These are phyloP conservation scores for Dryobotodes eremita DNA, from an alignment of 2,888 invertebrate species.

Conservation along the genomic window DNA sequence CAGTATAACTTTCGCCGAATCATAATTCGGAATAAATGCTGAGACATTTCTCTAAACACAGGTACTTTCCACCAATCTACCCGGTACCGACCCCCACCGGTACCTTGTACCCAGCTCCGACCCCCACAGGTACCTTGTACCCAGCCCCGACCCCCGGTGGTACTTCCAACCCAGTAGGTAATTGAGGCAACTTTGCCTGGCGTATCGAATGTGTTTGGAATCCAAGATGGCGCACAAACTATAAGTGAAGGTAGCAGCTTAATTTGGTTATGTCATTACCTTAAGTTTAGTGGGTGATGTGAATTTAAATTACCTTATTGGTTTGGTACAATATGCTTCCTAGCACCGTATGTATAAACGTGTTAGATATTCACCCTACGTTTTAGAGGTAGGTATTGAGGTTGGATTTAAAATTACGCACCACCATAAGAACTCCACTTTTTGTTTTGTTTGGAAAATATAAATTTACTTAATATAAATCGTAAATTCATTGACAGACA, in stretches of 20 bases:
- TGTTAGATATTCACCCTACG: slow-evolving; percentile 14
- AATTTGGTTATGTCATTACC: slow-evolving; percentile 60
- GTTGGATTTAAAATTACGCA: slow-evolving; percentile 17
- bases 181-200: slow-evolving; percentile 38
- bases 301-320: slow-evolving; percentile 57
- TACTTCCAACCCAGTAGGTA: slow-evolving; percentile 33
- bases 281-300: slow-evolving; percentile 55
- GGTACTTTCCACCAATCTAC: slow-evolving; percentile 44
- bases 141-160: slow-evolving; percentile 23
- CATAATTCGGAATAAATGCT: slow-evolving; percentile 75
- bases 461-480: neutral
- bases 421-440: too few relatives aligned
- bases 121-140: slow-evolving; percentile 12
- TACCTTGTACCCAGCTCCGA: slow-evolving; percentile 7
- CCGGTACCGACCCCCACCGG: slow-evolving; percentile 17
- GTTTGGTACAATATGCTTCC: slow-evolving; percentile 42
- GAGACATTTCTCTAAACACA: slow-evolving; percentile 70
- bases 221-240: slow-evolving; percentile 61
- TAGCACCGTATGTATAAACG: slow-evolving; percentile 16
- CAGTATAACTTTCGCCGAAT: slow-evolving; percentile 73
- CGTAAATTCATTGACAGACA: neutral
- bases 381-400: slow-evolving; percentile 5
- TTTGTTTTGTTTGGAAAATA: slow-evolving; percentile 1
- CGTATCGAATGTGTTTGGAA: slow-evolving; percentile 60
- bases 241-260: slow-evolving; percentile 50